These are phyloP conservation scores for Callocephalon fimbriatum DNA, from an alignment of 2,113 vertebrate genomes.

Conservation along the genomic window DNA sequence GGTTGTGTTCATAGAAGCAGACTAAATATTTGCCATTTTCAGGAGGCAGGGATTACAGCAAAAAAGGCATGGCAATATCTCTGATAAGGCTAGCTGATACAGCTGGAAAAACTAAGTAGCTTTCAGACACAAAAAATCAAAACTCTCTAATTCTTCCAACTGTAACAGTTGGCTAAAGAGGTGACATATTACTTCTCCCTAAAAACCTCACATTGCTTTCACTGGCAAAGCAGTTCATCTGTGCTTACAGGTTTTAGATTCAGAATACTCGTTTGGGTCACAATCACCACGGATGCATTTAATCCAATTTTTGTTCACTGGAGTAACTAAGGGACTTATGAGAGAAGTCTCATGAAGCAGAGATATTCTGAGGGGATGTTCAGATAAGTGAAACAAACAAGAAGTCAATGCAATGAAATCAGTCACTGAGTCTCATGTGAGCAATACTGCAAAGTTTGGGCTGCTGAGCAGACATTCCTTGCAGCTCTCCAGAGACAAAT, in stretches of 20 bases:
- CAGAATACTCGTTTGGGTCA: not conserved
- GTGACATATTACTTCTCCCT: not conserved
- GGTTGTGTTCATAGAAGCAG: not conserved
- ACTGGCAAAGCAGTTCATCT: not conserved
- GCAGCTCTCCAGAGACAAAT: not conserved
- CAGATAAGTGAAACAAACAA: not conserved
- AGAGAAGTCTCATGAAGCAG: not conserved
- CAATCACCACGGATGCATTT: not conserved
- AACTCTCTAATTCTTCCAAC: not conserved
- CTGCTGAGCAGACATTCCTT: not conserved
- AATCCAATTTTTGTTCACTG: not conserved
- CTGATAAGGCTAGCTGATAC: not conserved
- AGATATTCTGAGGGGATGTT: not conserved
- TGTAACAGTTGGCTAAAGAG: not conserved
- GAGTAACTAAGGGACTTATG: not conserved
- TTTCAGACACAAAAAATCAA: not conserved
- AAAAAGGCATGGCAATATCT: not conserved
- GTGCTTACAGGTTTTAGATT: not conserved
- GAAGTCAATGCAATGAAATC: not conserved
- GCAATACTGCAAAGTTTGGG: not conserved
- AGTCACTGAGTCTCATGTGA: not conserved
- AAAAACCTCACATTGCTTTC: not conserved
- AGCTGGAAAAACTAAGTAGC: not conserved
- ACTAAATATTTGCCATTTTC: not conserved
- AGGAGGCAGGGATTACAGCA: not conserved